Percentiles rank a stretch among this genome's conserved stretches.
Evolutionary conservation across 30 jellyfish, hydroid and myxozoan species (phyloP).

Genomic region (Hydra vulgaris): DNA sequence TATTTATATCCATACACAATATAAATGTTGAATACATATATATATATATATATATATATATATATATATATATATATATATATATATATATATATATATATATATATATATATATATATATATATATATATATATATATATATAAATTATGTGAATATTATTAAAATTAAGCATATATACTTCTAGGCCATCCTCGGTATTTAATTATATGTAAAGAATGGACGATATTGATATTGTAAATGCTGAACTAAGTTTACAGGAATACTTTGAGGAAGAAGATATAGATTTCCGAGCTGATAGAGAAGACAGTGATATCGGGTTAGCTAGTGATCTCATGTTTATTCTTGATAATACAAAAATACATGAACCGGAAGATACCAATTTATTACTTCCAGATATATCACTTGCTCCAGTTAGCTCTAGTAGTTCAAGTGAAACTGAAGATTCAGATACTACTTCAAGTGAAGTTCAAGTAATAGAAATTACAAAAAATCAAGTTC

Average conservation of each 20-base stretch:
- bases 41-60: too few species aligned
- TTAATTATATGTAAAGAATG: neutral
- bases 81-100: too few species aligned
- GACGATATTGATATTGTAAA: neutral
- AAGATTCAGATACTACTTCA: conserved; percentile 9
- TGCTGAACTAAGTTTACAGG: neutral
- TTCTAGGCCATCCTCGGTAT: too few species aligned
- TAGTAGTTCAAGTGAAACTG: conserved; percentile 38
- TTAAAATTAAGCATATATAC: too few species aligned
- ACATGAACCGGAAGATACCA: conserved; percentile 10
- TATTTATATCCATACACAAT: too few species aligned
- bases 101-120: too few species aligned
- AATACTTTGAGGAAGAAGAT: neutral
- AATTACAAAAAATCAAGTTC: neutral
- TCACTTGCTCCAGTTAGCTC: neutral
- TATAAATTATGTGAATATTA: too few species aligned
- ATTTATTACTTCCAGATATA: neutral
- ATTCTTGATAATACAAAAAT: conserved; percentile 13
- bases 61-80: too few species aligned
- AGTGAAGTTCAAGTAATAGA: conserved; percentile 1
- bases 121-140: too few species aligned
- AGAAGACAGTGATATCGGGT: neutral
- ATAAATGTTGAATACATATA: too few species aligned
- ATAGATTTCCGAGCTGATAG: neutral
- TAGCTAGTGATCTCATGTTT: conserved; percentile 17